phyloP scores from a whole-genome alignment of 2,797 vertebrate species.

The Cuniculus paca region DNA sequence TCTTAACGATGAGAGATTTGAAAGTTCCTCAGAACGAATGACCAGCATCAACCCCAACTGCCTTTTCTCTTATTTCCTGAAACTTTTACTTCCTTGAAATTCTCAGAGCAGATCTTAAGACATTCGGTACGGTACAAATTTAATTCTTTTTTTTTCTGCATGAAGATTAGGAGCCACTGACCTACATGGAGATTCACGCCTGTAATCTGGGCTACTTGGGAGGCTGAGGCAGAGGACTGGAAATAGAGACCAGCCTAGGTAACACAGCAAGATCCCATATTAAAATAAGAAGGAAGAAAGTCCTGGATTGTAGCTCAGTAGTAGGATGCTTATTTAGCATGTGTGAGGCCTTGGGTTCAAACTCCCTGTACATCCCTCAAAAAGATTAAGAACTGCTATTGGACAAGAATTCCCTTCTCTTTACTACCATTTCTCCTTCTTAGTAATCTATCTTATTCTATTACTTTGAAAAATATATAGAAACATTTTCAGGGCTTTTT shows the following conservation, averaged over 20 bases:
- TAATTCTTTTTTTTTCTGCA: slow-evolving; percentile 18
- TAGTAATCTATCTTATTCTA: slow-evolving; percentile 5
- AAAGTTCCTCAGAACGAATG: slow-evolving; percentile 28
- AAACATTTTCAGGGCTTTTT: not conserved
- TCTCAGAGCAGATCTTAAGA: slow-evolving; percentile 15
- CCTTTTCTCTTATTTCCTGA: slow-evolving; percentile 47
- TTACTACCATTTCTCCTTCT: slow-evolving; percentile 2
- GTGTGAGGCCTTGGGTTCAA: not conserved
- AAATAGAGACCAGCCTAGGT: not conserved
- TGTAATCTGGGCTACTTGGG: not conserved
- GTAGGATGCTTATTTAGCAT: not conserved
- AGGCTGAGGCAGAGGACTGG: not conserved
- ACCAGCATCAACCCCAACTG: not conserved
- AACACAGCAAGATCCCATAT: not conserved
- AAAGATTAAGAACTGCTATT: not conserved
- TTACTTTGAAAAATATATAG: slow-evolving; percentile 26
- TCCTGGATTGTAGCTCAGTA: no score
- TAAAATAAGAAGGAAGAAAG: not conserved
- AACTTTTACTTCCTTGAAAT: slow-evolving; percentile 28
- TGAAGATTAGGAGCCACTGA: slow-evolving; percentile 1
- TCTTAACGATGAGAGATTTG: not conserved
- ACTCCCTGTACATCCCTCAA: not conserved
- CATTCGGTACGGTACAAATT: slow-evolving; percentile 1
- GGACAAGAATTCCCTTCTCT: not conserved
- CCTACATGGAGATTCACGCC: not conserved